Percentiles rank a stretch among this genome's conserved stretches.
These are phyloP conservation scores for Sarcophaga bullata DNA, from an alignment of 1,140 invertebrate genomes.

Conservation along the genomic window DNA sequence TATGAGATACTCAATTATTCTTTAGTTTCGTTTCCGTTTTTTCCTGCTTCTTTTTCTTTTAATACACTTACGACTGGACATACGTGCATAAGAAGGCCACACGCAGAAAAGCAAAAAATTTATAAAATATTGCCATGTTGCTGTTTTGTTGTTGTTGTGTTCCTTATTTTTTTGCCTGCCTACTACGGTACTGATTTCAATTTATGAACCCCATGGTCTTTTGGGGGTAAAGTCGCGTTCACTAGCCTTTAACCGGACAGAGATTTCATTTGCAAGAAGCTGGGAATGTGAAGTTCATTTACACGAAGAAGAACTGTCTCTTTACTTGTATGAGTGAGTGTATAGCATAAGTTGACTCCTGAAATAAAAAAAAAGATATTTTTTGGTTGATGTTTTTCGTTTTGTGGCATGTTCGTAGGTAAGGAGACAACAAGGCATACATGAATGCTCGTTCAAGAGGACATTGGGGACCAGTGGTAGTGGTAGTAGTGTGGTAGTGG, in stretches of 20 bases:
- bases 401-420: neutral
- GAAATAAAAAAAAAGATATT: neutral
- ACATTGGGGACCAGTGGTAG: neutral
- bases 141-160: conserved; percentile 16
- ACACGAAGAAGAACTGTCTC: too few species aligned
- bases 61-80: conserved; percentile 48
- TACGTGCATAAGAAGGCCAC: too few species aligned
- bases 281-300: too few species aligned
- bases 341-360: neutral
- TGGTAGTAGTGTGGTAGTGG: neutral
- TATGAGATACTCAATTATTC: conserved; percentile 30
- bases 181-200: conserved; percentile 65
- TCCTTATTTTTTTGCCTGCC: conserved; percentile 38
- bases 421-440: neutral
- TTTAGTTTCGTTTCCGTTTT: conserved; percentile 35
- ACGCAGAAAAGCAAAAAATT: neutral
- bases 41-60: neutral
- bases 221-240: conserved; percentile 10
- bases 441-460: neutral
- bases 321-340: neutral
- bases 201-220: conserved; percentile 56
- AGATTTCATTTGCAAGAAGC: too few species aligned
- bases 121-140: neutral
- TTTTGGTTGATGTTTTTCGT: neutral
- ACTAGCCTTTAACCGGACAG: neutral